Conservation (phyloP, 2,888 invertebrate genomes). For the Autographa pulchrina region DNA sequence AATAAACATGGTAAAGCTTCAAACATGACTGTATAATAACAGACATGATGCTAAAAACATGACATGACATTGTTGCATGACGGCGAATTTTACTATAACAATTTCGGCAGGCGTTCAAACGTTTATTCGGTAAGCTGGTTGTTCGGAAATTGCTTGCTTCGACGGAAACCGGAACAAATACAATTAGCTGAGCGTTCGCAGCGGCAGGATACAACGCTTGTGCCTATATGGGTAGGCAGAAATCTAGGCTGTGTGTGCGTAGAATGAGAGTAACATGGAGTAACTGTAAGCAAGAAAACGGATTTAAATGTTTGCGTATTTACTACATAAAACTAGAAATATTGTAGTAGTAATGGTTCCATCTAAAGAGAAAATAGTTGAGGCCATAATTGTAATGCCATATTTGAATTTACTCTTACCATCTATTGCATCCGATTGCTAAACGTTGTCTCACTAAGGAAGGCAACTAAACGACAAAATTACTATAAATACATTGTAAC, state of each 20-base stretch:
- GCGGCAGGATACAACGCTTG: neutral
- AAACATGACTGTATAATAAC: neutral
- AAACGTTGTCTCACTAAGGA: neutral
- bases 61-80: neutral
- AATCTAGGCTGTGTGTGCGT: neutral
- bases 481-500: constrained; percentile 4
- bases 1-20: neutral
- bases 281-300: neutral
- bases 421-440: constrained; percentile 4
- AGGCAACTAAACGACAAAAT: neutral
- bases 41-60: neutral
- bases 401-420: neutral
- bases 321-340: too few relatives aligned
- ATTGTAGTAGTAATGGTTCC: too few relatives aligned
- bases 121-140: constrained; percentile 7
- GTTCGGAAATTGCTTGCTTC: constrained; percentile 8
- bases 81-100: neutral
- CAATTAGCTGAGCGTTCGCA: constrained; percentile 7
- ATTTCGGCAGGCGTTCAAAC: constrained; percentile 8
- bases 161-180: constrained; percentile 8
- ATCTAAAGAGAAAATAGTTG: too few relatives aligned
- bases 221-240: neutral
- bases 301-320: too few relatives aligned
- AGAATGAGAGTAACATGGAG: neutral
- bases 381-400: neutral